phyloP scores from a whole-genome alignment of 64 coral and sea anemone species.

The Porites australiensis region DNA sequence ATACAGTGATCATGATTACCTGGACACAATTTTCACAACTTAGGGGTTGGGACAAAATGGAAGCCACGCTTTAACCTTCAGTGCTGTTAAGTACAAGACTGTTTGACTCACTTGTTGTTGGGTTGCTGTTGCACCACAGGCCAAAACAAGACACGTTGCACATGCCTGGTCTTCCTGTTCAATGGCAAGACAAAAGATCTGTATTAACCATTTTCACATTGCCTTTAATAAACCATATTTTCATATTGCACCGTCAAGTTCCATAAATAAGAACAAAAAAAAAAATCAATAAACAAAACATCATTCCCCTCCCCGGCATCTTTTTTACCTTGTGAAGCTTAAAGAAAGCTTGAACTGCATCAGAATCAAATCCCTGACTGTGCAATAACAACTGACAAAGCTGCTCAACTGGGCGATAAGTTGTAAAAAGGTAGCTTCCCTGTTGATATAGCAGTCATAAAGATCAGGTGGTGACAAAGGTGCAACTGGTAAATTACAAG shows the following conservation, averaged over 20 bases:
- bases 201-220: too few relatives aligned
- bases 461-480: neutral
- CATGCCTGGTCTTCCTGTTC: slow-evolving; percentile 97
- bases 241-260: too few relatives aligned
- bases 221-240: too few relatives aligned
- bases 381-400: slow-evolving; percentile 75
- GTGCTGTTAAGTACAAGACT: neutral
- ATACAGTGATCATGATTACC: too few relatives aligned
- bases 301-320: too few relatives aligned
- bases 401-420: slow-evolving; percentile 92
- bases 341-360: slow-evolving; percentile 95
- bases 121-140: slow-evolving; percentile 82
- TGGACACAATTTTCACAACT: too few relatives aligned
- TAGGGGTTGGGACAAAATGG: too few relatives aligned
- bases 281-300: too few relatives aligned
- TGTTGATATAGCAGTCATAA: slow-evolving; percentile 12
- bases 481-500: too few relatives aligned
- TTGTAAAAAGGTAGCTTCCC: slow-evolving; percentile 95
- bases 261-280: too few relatives aligned
- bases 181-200: neutral
- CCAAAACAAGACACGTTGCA: slow-evolving; percentile 90
- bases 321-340: slow-evolving; percentile 87
- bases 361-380: slow-evolving; percentile 91
- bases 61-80: too few relatives aligned
- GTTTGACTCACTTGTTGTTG: slow-evolving; percentile 73